Conservation (phyloP, 2,113 vertebrate genomes). For the Micromys minutus region DNA sequence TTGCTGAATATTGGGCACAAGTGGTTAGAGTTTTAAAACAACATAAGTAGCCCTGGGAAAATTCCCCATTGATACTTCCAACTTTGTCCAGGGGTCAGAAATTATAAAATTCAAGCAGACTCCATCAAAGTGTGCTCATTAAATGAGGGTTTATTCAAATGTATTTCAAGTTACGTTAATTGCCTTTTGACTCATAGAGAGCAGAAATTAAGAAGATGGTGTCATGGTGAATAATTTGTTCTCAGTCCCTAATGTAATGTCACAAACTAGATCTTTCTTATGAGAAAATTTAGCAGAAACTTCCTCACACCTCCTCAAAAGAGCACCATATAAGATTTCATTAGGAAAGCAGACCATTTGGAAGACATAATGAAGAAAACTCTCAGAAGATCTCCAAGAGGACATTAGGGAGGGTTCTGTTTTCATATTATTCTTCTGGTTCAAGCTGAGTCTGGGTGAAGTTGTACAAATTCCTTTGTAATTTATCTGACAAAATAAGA, state of each 20-base stretch:
- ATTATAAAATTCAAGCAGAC: slow-evolving; percentile 19
- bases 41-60: background rate
- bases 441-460: slow-evolving; percentile 56
- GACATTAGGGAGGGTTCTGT: slow-evolving; percentile 42
- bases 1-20: background rate
- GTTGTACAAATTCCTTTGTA: slow-evolving; percentile 73
- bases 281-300: slow-evolving; percentile 74
- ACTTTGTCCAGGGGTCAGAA: background rate
- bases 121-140: background rate
- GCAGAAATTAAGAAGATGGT: slow-evolving; percentile 75
- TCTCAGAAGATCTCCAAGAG: slow-evolving; percentile 62
- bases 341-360: slow-evolving; percentile 78
- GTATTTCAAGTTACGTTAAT: slow-evolving; percentile 52
- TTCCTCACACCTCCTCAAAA: slow-evolving; percentile 71
- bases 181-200: slow-evolving; percentile 49
- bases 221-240: slow-evolving; percentile 68
- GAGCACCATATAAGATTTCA: slow-evolving; percentile 69
- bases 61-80: background rate
- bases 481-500: slow-evolving; percentile 76
- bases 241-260: slow-evolving; percentile 56
- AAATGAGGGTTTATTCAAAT: slow-evolving; percentile 30
- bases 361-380: slow-evolving; percentile 78
- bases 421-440: slow-evolving; percentile 66
- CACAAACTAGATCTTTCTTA: slow-evolving; percentile 74
- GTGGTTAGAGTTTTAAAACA: slow-evolving; percentile 23